Percentiles rank a stretch among this genome's conserved stretches.
Evolutionary conservation across 1,140 invertebrate genomes (phyloP).

Genomic region (Gryllus bimaculatus): DNA sequence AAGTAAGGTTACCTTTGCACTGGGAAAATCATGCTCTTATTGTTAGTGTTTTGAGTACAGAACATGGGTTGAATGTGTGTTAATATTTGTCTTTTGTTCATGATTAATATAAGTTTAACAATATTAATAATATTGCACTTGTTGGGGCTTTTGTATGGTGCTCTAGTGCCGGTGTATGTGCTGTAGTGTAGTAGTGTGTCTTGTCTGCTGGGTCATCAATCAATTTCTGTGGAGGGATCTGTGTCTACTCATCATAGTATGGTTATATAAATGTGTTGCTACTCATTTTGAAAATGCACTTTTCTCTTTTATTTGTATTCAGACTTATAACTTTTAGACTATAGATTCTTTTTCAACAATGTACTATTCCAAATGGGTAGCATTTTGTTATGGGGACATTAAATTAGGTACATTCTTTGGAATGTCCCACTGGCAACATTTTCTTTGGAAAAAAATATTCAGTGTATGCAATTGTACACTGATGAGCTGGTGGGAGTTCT

Average conservation of each 20-base stretch:
- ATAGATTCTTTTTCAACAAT: too few relatives aligned
- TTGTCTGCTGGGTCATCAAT: not conserved
- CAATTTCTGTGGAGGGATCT: not conserved
- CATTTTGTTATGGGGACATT: too few relatives aligned
- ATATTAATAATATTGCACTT: conserved; percentile 23
- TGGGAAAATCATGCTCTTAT: conserved; percentile 34
- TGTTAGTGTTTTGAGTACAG: conserved; percentile 34
- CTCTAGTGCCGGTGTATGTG: conserved; percentile 11
- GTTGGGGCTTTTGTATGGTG: conserved; percentile 18
- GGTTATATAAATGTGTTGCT: not conserved
- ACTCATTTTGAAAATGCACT: not conserved
- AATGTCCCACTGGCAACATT: too few relatives aligned
- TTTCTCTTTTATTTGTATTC: not conserved
- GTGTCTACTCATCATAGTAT: not conserved
- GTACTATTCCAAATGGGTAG: too few relatives aligned
- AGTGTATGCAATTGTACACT: too few relatives aligned
- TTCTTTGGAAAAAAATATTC: too few relatives aligned
- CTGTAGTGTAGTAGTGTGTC: conserved; percentile 7
- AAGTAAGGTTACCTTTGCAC: conserved; percentile 29
- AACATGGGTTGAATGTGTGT: conserved; percentile 36
- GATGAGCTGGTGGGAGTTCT: not conserved
- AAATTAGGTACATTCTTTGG: too few relatives aligned
- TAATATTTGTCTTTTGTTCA: conserved; percentile 30
- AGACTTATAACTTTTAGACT: too few relatives aligned
- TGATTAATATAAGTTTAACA: conserved; percentile 23